Evolutionary conservation across 2,888 invertebrate species (phyloP).

Genomic region (Synanthedon tipuliformis): DNA sequence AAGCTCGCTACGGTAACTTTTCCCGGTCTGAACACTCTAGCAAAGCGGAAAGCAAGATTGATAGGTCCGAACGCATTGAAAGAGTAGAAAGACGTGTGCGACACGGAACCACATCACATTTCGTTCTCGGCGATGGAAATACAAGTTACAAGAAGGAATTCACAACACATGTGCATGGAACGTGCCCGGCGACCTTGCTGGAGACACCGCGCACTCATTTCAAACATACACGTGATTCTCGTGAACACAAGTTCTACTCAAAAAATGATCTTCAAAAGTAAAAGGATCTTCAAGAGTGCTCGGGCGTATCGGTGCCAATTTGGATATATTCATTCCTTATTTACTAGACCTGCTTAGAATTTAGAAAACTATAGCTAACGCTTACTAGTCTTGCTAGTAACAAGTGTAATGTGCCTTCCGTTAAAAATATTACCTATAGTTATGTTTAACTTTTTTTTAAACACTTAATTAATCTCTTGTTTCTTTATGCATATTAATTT

Average conservation of each 20-base stretch:
- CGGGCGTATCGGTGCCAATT: background rate
- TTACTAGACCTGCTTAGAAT: slow-evolving; percentile 21
- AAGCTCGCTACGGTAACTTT: slow-evolving; percentile 78
- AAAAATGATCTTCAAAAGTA: slow-evolving; percentile 55
- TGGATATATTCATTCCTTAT: slow-evolving; percentile 27
- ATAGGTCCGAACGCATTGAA: slow-evolving; percentile 70
- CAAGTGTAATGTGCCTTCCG: slow-evolving; percentile 31
- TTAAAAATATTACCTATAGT: slow-evolving; percentile 10
- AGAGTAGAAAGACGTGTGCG: slow-evolving; percentile 71
- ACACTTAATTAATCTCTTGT: no score
- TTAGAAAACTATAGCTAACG: slow-evolving; percentile 37
- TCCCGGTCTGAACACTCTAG: slow-evolving; percentile 62
- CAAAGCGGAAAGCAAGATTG: slow-evolving; percentile 28
- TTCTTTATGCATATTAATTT: slow-evolving; percentile 4
- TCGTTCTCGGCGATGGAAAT: slow-evolving; percentile 78
- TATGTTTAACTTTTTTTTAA: slow-evolving; percentile 8
- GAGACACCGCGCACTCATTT: slow-evolving; percentile 81
- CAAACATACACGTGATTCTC: slow-evolving; percentile 86
- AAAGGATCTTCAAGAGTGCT: slow-evolving; percentile 45
- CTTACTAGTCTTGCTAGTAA: slow-evolving; percentile 37
- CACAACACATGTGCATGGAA: slow-evolving; percentile 76
- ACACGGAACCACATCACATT: slow-evolving; percentile 79
- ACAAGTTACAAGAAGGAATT: slow-evolving; percentile 84
- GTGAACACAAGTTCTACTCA: slow-evolving; percentile 86
- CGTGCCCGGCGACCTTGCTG: slow-evolving; percentile 84